Evolutionary conservation across 1,140 invertebrate species (phyloP).

Genomic region (Hylaeus anthracinus): DNA sequence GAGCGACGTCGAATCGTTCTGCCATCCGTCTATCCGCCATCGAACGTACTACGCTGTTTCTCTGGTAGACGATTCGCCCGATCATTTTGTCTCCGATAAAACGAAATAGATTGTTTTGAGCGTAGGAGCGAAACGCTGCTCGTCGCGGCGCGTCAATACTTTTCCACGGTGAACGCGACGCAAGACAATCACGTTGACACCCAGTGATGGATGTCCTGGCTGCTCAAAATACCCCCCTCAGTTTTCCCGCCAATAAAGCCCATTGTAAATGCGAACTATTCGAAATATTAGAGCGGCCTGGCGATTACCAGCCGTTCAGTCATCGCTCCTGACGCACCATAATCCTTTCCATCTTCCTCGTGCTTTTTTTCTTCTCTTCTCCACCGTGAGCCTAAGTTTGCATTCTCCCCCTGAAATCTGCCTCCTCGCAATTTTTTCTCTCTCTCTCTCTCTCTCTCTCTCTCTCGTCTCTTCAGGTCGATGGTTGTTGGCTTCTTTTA

Average conservation of each 20-base stretch:
- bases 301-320: conserved; percentile 80
- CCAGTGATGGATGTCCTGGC: conserved; percentile 79
- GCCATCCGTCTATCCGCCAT: not conserved
- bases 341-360: conserved; percentile 79
- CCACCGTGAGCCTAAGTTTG: not conserved
- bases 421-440: not conserved
- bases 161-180: conserved; percentile 70
- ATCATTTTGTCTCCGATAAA: not conserved
- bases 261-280: conserved; percentile 82
- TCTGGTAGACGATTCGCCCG: not conserved
- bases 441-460: conserved; percentile 2
- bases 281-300: conserved; percentile 79
- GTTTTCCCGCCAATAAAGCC: conserved; percentile 80
- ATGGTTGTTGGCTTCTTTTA: conserved; percentile 8
- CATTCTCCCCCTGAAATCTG: conserved; percentile 8
- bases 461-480: not conserved
- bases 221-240: conserved; percentile 74
- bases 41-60: not conserved
- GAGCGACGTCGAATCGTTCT: too few relatives aligned
- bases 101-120: conserved; percentile 1
- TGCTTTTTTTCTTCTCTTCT: conserved; percentile 28
- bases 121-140: not conserved
- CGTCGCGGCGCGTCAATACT: conserved; percentile 72
- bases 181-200: conserved; percentile 81
- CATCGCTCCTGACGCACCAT: conserved; percentile 80